Evolutionary conservation across 2,888 invertebrate genomes (phyloP).

Genomic region (Volucella bombylans): DNA sequence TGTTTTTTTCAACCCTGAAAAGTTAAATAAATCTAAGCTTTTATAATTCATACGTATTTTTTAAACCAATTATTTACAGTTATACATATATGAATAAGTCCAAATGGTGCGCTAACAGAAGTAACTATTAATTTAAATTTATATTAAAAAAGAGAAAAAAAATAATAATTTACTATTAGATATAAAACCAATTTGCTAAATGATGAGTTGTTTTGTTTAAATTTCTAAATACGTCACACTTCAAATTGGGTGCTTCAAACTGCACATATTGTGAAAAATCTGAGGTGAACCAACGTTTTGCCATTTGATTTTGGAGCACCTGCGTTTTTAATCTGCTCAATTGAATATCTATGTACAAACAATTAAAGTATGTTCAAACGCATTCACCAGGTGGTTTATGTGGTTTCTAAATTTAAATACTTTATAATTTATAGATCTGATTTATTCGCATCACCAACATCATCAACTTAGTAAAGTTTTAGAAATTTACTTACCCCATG

Average conservation of each 20-base stretch:
- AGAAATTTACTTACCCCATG: conserved; percentile 62
- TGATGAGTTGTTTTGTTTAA: too few species aligned
- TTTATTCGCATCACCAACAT: too few species aligned
- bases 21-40: too few species aligned
- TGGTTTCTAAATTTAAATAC: conserved; percentile 2
- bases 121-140: conserved; percentile 1
- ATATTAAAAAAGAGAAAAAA: not conserved
- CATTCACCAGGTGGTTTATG: conserved; percentile 6
- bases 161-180: not conserved
- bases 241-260: too few species aligned
- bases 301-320: not conserved
- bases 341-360: conserved; percentile 33
- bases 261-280: too few species aligned
- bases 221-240: too few species aligned
- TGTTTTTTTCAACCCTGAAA: too few species aligned
- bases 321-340: not conserved
- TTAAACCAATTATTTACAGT: too few species aligned
- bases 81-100: too few species aligned
- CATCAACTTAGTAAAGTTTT: not conserved
- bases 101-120: not conserved
- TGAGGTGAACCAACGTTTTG: too few species aligned
- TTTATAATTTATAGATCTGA: not conserved
- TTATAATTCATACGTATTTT: too few species aligned
- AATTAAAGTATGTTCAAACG: conserved; percentile 2
- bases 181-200: too few species aligned